Evolutionary conservation across 2,888 invertebrate species (phyloP), one percentile per base, ranked within the genome.

Genomic region (Drosophila cracens): DNA sequence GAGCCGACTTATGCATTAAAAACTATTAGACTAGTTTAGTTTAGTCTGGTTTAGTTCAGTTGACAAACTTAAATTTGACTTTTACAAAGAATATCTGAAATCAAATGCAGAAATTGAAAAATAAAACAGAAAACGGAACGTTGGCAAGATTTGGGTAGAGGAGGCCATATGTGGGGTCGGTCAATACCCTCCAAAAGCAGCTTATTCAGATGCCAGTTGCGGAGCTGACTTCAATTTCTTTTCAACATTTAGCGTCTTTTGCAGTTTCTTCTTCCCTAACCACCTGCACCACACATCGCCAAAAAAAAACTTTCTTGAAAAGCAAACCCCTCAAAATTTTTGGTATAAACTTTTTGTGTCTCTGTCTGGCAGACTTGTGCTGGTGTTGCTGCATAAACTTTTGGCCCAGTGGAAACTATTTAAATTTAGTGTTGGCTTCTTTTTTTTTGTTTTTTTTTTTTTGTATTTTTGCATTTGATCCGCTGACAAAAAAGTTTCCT

Each of bases 11-110:
- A 70, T 74, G 69, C 68, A 67, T 79, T 79, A 74, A 73, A 81
- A 87, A 87, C 90, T 81, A 81, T 90, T 83, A 74, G 77, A 79
- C 74, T 76, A 74, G 70, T 83, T 90, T 68, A 77, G 72, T 60
- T 87, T 63, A 71, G 73, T 59, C 83, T 69, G 73, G 72, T 58
- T 84, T 70, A 70, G 65, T 78, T 74, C 49, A 78, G 74, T 60
- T 76, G 29, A 56, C 46, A 81, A 87, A 90, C 79, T 90, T 84
- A 71, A 89, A 90, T 81, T 89, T 84, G 76, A 73, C 73, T 90
- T 90, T 72, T n/a, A 65, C 56, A 56, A 70, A 61, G 64, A 79
- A 74, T 65, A 64, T 54, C 59, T 52, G 54, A 68, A 75, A 69
- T 53, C 61, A 74, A 87, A 71, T 70, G 46, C 43, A 21, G n/a